These are phyloP conservation scores for Grammomys surdaster DNA, from an alignment of 2,113 vertebrate species.

Conservation along the genomic window DNA sequence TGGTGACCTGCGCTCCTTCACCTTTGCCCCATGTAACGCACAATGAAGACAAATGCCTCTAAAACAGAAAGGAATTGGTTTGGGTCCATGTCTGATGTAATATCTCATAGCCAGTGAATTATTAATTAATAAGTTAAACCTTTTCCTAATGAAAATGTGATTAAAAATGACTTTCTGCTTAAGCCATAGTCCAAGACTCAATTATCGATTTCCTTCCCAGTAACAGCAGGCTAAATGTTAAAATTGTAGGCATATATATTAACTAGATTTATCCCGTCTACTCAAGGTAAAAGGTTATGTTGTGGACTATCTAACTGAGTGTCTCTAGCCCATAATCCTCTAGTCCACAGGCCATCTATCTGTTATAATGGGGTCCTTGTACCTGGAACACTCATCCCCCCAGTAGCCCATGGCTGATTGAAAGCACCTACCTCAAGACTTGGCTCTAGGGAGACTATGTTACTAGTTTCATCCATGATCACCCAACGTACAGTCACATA, in stretches of 20 bases:
- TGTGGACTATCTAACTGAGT: background rate
- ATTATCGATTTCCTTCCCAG: constrained; percentile 69
- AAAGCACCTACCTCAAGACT: background rate
- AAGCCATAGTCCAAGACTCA: constrained; percentile 66
- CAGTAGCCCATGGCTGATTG: background rate
- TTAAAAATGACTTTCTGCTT: constrained; percentile 58
- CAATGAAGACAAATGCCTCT: background rate
- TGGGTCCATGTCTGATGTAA: constrained; percentile 54
- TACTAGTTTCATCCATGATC: background rate
- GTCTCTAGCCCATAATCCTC: constrained; percentile 37
- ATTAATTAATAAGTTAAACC: constrained; percentile 71
- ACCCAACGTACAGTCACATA: background rate
- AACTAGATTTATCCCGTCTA: constrained; percentile 29
- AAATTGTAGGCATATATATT: constrained; percentile 44
- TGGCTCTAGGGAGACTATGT: background rate
- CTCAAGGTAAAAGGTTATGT: background rate
- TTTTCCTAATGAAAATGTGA: constrained; percentile 65
- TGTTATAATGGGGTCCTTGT: background rate
- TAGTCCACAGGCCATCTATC: background rate
- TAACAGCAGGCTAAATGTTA: constrained; percentile 63
- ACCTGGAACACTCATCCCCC: background rate
- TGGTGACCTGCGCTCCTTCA: background rate
- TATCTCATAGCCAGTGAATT: constrained; percentile 55
- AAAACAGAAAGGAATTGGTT: constrained; percentile 35
- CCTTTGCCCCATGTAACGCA: background rate